Evolutionary conservation across 1,140 invertebrate genomes (phyloP).

Genomic region (Tribolium castaneum): DNA sequence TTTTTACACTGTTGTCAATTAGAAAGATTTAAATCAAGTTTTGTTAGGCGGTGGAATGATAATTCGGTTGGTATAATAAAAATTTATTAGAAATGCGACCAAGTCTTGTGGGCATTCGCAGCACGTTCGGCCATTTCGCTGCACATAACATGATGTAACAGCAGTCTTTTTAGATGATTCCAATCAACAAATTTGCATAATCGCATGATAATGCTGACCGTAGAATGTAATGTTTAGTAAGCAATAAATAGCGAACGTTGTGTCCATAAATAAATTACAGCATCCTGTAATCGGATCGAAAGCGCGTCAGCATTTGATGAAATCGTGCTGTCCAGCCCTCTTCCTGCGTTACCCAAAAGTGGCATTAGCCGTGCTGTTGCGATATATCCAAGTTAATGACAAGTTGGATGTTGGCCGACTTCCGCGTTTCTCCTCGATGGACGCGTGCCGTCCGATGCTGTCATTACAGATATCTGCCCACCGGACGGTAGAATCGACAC

Average conservation of each 20-base stretch:
- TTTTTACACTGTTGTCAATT: too few species aligned
- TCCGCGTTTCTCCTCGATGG: conserved; percentile 38
- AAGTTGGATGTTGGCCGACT: conserved; percentile 24
- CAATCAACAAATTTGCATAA: conserved; percentile 23
- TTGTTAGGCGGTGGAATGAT: too few species aligned
- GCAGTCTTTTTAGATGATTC: conserved; percentile 26
- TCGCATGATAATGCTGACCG: conserved; percentile 23
- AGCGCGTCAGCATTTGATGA: background rate
- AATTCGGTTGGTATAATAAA: too few species aligned
- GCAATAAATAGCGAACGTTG: background rate
- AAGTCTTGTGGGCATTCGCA: too few species aligned
- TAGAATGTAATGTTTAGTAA: background rate
- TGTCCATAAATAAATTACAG: background rate
- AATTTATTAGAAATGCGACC: too few species aligned
- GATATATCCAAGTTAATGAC: conserved; percentile 24
- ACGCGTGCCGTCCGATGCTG: conserved; percentile 37
- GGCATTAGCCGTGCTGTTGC: background rate
- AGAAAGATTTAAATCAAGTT: too few species aligned
- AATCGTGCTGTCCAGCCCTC: background rate
- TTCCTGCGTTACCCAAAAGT: background rate
- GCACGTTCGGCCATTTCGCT: background rate
- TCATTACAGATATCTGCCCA: conserved; percentile 42
- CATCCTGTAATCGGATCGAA: conserved; percentile 13
- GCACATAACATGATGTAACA: conserved; percentile 29
- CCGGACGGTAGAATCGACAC: conserved; percentile 31